Evolutionary conservation across 2,888 invertebrate species (phyloP).

Genomic region (Thereva nobilitata): DNA sequence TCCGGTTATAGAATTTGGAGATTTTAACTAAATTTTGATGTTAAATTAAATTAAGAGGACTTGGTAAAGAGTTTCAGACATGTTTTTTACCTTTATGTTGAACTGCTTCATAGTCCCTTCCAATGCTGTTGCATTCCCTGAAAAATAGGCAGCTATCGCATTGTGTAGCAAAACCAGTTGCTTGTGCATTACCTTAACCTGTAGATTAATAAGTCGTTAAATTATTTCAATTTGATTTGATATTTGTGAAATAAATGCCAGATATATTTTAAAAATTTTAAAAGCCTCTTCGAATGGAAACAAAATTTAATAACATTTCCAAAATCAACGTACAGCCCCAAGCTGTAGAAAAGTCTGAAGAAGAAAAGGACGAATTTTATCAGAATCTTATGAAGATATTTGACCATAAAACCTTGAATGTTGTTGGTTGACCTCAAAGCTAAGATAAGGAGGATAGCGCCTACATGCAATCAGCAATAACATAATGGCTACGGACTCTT

Average conservation of each 20-base stretch:
- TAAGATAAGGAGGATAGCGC: too few relatives aligned
- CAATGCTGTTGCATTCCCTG: constrained; percentile 90
- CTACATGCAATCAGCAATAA: too few relatives aligned
- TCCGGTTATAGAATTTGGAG: constrained; percentile 74
- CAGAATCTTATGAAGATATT: too few relatives aligned
- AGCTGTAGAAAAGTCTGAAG: too few relatives aligned
- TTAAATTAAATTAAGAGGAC: not conserved
- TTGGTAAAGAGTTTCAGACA: not conserved
- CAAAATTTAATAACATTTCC: too few relatives aligned
- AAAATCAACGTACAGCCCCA: too few relatives aligned
- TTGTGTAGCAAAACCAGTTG: constrained; percentile 94
- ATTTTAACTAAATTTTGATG: constrained; percentile 59
- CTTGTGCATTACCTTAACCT: constrained; percentile 99
- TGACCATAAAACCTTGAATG: too few relatives aligned
- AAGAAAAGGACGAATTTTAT: too few relatives aligned
- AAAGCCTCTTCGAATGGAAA: too few relatives aligned
- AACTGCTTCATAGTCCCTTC: constrained; percentile 95
- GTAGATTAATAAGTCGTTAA: constrained; percentile 47
- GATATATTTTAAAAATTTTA: not conserved
- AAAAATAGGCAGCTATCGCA: constrained; percentile 95
- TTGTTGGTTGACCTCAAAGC: too few relatives aligned
- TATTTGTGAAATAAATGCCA: not conserved
- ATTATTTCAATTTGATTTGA: not conserved
- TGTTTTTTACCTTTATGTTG: constrained; percentile 74
- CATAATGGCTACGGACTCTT: too few relatives aligned